phyloP scores from a whole-genome alignment of 2,113 vertebrate species.

The Pelecanus crispus region DNA sequence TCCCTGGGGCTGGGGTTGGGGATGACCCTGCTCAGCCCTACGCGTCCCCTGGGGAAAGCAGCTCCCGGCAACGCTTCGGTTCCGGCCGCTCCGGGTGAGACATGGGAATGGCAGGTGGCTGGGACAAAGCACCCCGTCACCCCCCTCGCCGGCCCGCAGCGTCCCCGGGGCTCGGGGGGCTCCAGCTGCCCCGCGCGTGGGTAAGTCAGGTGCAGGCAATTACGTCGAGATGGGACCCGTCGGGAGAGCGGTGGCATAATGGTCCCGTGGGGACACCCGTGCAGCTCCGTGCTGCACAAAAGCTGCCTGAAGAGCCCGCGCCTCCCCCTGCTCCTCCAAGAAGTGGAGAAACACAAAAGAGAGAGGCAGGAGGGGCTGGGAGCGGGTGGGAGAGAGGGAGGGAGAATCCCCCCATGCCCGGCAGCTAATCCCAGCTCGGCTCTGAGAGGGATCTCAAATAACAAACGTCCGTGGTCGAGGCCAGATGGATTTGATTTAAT shows the following conservation, averaged over 20 bases:
- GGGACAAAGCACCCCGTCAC: neutral
- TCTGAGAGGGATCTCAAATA: conserved; percentile 22
- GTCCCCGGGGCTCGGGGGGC: neutral
- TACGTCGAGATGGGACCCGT: neutral
- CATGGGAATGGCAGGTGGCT: neutral
- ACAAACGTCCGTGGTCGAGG: neutral
- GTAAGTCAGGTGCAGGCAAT: neutral
- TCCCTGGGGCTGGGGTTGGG: neutral
- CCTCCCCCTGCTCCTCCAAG: neutral
- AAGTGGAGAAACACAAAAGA: conserved; percentile 39
- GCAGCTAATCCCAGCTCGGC: conserved; percentile 44
- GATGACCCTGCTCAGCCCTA: neutral
- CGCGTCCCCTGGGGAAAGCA: neutral
- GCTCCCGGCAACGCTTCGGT: accelerated
- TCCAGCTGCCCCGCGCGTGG: accelerated
- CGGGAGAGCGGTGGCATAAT: accelerated
- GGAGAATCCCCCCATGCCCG: neutral
- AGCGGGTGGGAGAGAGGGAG: neutral
- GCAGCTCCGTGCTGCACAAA: neutral
- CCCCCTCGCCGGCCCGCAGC: neutral
- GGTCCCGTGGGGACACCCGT: neutral
- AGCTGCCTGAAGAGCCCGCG: neutral
- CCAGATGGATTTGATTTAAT: conserved; percentile 56
- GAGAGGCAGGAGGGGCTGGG: neutral
- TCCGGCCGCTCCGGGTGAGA: neutral